phyloP scores from a whole-genome alignment of 1,140 invertebrate species.

The Paralvinella palmiformis region DNA sequence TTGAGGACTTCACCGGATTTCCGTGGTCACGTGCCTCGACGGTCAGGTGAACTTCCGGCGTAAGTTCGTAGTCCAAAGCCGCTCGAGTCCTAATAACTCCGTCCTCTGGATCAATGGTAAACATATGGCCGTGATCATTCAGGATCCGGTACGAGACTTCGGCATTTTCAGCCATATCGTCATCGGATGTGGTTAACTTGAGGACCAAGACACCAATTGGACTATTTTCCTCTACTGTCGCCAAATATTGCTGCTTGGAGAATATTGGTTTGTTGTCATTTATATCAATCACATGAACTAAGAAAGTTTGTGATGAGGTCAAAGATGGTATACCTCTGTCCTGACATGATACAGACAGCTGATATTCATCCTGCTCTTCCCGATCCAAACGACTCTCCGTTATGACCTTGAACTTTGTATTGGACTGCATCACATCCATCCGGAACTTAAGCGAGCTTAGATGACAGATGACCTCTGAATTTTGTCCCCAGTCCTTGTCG shows the following conservation, averaged over 20 bases:
- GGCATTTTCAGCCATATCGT: constrained; percentile 48
- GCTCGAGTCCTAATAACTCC: constrained; percentile 83
- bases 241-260: constrained; percentile 63
- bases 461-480: neutral
- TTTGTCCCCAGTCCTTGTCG: constrained; percentile 11
- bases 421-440: neutral
- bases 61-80: constrained; percentile 70
- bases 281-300: constrained; percentile 80
- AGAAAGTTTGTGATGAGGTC: constrained; percentile 78
- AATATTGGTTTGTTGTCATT: constrained; percentile 92
- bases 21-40: constrained; percentile 15
- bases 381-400: constrained; percentile 73
- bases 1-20: constrained; percentile 4
- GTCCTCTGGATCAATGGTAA: constrained; percentile 79
- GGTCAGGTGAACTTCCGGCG: constrained; percentile 3
- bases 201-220: constrained; percentile 10
- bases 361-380: constrained; percentile 74
- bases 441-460: neutral
- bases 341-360: constrained; percentile 78
- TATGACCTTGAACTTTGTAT: constrained; percentile 12
- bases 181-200: constrained; percentile 32
- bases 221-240: constrained; percentile 33
- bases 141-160: constrained; percentile 51
- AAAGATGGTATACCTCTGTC: constrained; percentile 68
- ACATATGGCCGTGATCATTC: constrained; percentile 58